Conservation (phyloP, 2,113 vertebrate species). For the Lanius collurio region DNA sequence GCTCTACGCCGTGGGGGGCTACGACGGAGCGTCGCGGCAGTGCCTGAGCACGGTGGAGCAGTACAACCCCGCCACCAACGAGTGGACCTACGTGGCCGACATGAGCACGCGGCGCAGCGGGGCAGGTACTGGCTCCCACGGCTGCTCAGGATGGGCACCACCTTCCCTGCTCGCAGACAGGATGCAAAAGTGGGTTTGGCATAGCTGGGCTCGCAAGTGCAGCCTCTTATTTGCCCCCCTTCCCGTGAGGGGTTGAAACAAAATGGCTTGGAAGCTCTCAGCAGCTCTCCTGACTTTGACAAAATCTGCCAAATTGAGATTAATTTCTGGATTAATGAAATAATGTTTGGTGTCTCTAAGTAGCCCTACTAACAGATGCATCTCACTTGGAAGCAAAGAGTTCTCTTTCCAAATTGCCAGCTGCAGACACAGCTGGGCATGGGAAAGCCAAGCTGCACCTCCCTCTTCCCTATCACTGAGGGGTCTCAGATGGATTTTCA, state of each 20-base stretch:
- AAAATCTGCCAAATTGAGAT: neutral
- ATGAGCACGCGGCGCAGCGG: slow-evolving; percentile 97
- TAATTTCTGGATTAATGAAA: neutral
- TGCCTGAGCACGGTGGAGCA: slow-evolving; percentile 96
- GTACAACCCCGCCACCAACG: slow-evolving; percentile 88
- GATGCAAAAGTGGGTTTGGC: neutral
- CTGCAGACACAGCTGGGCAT: neutral
- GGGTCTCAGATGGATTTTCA: neutral
- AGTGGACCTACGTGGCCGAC: slow-evolving; percentile 91
- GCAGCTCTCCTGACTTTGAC: neutral
- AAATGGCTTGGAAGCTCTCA: neutral
- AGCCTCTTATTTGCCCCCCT: neutral
- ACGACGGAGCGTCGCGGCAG: slow-evolving; percentile 93
- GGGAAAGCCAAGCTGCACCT: neutral
- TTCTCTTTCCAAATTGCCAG: neutral
- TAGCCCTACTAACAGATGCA: neutral
- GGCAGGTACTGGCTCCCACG: slow-evolving; percentile 78
- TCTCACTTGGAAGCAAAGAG: neutral
- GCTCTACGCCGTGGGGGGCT: slow-evolving; percentile 92
- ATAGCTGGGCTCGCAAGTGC: neutral
- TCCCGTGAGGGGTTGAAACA: fast-evolving
- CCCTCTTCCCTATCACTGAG: neutral
- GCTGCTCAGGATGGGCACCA: fast-evolving
- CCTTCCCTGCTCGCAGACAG: fast-evolving
- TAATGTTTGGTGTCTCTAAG: neutral